phyloP scores from a whole-genome alignment of 2,113 vertebrate genomes.

The Nesoenas mayeri region DNA sequence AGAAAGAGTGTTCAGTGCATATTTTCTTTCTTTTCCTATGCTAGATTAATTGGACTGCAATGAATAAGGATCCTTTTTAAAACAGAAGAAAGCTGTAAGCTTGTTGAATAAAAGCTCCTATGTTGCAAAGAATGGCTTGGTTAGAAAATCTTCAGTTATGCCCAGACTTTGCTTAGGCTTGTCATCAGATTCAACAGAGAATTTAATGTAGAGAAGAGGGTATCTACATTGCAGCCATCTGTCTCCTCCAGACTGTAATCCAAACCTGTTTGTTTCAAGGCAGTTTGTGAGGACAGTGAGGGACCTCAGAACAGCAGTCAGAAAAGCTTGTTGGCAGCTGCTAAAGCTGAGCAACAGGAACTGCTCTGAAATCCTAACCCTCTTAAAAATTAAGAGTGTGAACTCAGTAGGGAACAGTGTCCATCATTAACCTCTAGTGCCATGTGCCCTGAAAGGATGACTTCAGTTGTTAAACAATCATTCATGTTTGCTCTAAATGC shows the following conservation, averaged over 20 bases:
- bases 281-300: background rate
- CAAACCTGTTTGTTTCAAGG: background rate
- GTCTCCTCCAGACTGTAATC: background rate
- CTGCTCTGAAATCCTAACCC: background rate
- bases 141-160: background rate
- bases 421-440: background rate
- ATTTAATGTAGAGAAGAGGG: background rate
- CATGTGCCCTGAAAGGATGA: background rate
- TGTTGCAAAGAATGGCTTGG: background rate
- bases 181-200: background rate
- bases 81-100: background rate
- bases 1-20: background rate
- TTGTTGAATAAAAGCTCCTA: background rate
- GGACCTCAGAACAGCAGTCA: background rate
- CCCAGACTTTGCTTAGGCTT: background rate
- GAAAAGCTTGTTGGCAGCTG: background rate
- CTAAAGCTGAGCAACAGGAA: background rate
- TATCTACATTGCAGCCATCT: background rate
- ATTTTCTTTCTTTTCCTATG: background rate
- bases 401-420: background rate
- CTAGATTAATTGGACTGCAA: background rate
- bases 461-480: rapidly evolving
- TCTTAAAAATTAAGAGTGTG: background rate
- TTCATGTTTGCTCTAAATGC: background rate
- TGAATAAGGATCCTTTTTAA: background rate